Percentiles rank a stretch among this genome's conserved stretches.
Evolutionary conservation across 2,797 vertebrate genomes (phyloP).

Genomic region (Pseudochirops corinnae): DNA sequence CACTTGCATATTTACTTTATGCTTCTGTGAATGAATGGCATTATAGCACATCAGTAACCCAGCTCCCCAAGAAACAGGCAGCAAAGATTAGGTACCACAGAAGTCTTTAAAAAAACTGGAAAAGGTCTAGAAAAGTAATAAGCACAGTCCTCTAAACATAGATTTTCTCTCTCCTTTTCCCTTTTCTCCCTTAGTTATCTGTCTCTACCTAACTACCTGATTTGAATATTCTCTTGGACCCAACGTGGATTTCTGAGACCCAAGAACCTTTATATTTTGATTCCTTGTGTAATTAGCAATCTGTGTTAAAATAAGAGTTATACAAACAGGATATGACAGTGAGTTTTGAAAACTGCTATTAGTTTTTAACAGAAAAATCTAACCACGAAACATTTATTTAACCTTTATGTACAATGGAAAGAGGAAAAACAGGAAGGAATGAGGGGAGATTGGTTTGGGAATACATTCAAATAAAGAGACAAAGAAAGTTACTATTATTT

Average conservation of each 20-base stretch:
- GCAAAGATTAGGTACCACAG: constrained; percentile 8
- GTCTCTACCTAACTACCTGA: neutral
- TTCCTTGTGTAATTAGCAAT: constrained; percentile 49
- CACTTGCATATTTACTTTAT: constrained; percentile 26
- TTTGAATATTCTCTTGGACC: constrained; percentile 42
- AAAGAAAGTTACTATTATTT: neutral
- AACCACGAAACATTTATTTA: constrained; percentile 21
- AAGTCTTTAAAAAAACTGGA: constrained; percentile 11
- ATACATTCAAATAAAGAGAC: constrained; percentile 17
- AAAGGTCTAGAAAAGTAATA: neutral
- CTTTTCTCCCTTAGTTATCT: neutral
- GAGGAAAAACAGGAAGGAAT: constrained; percentile 23
- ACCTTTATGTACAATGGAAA: constrained; percentile 6
- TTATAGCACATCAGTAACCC: neutral
- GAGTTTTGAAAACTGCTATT: constrained; percentile 54
- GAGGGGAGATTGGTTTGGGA: constrained; percentile 8
- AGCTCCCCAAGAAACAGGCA: neutral
- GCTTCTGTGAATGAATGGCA: constrained; percentile 1
- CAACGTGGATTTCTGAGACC: constrained; percentile 46
- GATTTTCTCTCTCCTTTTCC: neutral
- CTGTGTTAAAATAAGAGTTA: constrained; percentile 50
- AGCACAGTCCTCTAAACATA: constrained; percentile 11
- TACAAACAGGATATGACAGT: constrained; percentile 39
- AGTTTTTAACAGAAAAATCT: constrained; percentile 19
- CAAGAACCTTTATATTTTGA: constrained; percentile 54